Evolutionary conservation across 2,888 invertebrate species (phyloP).

Genomic region (Dysmachus trigonus): DNA sequence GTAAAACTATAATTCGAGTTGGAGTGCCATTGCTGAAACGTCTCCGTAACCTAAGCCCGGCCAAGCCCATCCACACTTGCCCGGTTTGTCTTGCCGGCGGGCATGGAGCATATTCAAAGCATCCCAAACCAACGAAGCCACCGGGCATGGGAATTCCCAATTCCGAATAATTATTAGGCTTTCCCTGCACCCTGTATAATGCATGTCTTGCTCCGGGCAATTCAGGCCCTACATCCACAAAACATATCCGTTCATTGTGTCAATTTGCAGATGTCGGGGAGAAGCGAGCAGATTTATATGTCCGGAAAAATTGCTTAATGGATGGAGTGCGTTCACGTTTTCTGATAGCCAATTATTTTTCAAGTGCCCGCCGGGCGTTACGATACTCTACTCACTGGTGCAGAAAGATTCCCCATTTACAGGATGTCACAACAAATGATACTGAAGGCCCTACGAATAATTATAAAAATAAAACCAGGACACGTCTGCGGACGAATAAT

Average conservation of each 20-base stretch:
- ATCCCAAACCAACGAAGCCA: background rate
- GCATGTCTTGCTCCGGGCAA: conserved; percentile 15
- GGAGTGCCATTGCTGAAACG: background rate
- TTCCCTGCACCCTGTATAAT: conserved; percentile 14
- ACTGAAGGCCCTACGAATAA: conserved; percentile 9
- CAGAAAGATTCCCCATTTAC: conserved; percentile 17
- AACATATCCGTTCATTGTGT: conserved; percentile 12
- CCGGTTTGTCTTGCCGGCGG: background rate
- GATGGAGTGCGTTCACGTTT: conserved; percentile 29
- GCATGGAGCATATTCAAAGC: background rate
- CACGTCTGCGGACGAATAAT: background rate
- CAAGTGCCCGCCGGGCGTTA: background rate
- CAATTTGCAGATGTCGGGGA: background rate
- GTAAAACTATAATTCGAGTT: background rate
- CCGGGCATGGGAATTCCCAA: conserved; percentile 8
- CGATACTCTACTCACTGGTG: conserved; percentile 9
- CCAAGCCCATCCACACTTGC: background rate
- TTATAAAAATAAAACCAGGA: conserved; percentile 17
- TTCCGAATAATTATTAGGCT: conserved; percentile 34
- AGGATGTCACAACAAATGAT: conserved; percentile 19
- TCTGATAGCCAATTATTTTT: conserved; percentile 36
- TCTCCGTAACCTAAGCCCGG: background rate
- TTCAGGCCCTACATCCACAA: background rate
- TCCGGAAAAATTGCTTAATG: conserved; percentile 26
- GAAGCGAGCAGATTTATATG: background rate